Percentiles rank a stretch among this genome's conserved stretches.
These are phyloP conservation scores for Otis tarda DNA, from an alignment of 2,113 vertebrate species.

Conservation along the genomic window DNA sequence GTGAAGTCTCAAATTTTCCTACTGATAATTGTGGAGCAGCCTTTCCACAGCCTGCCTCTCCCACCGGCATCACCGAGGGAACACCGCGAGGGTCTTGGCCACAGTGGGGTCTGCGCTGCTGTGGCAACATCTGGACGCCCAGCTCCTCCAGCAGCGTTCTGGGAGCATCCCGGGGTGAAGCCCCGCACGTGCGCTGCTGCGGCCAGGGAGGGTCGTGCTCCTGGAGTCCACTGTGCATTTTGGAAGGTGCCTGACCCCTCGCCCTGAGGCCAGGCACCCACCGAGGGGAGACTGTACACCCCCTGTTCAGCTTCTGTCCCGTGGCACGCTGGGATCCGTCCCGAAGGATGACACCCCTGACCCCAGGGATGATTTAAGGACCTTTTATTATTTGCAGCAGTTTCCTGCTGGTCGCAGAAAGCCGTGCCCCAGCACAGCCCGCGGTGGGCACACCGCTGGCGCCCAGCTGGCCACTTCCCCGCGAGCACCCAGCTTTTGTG, in stretches of 20 bases:
- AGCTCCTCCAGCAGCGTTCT: rapidly evolving
- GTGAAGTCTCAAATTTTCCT: conserved; percentile 54
- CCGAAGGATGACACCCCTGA: background rate
- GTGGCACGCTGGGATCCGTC: rapidly evolving
- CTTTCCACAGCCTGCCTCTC: background rate
- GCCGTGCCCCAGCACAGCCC: rapidly evolving
- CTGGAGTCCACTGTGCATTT: background rate
- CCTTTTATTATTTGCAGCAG: background rate
- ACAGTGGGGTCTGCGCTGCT: background rate
- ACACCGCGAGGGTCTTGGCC: background rate
- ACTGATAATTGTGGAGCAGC: conserved; percentile 51
- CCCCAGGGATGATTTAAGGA: background rate
- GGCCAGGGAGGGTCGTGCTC: background rate
- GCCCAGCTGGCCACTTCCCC: background rate
- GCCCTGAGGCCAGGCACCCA: too few relatives aligned
- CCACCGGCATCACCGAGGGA: background rate
- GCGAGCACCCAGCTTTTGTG: background rate
- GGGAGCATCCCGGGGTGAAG: background rate
- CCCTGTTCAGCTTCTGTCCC: background rate
- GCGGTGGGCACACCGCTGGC: rapidly evolving
- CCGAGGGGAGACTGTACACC: too few relatives aligned
- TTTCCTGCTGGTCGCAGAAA: background rate
- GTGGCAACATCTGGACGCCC: rapidly evolving
- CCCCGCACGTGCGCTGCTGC: rapidly evolving
- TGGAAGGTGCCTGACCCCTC: background rate